Conservation (phyloP, 2,888 invertebrate species). For the Thereva nobilitata region DNA sequence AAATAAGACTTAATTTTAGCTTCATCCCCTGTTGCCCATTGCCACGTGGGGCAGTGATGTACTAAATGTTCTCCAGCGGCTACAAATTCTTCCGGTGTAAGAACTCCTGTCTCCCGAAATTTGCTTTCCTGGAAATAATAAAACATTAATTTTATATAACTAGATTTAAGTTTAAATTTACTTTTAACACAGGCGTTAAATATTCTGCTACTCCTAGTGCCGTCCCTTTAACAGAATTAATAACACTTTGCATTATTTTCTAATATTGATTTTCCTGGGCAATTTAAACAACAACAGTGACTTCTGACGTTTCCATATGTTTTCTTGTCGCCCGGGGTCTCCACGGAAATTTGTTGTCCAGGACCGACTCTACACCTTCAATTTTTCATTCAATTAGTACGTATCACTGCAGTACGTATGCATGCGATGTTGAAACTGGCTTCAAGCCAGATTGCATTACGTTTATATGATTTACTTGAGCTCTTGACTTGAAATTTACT, state of each 20-base stretch:
- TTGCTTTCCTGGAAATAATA: constrained; percentile 80
- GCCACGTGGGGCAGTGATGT: constrained; percentile 99
- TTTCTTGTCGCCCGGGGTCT: no score
- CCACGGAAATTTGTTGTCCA: no score
- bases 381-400: no score
- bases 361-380: no score
- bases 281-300: no score
- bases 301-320: no score
- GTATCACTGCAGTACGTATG: no score
- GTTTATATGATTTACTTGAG: no score
- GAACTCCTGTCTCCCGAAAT: constrained; percentile 94
- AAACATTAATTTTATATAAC: neutral
- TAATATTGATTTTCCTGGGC: no score
- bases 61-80: constrained; percentile 98
- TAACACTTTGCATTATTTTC: constrained; percentile 85
- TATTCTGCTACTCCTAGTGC: constrained; percentile 95
- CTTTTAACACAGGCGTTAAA: constrained; percentile 94
- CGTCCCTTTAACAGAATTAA: constrained; percentile 93
- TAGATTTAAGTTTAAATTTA: constrained; percentile 53
- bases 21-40: constrained; percentile 93
- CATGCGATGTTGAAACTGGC: no score
- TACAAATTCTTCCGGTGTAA: constrained; percentile 99
- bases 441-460: no score
- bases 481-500: no score
- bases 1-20: constrained; percentile 86